phyloP scores from a whole-genome alignment of 2,113 vertebrate species.

The Anarrhichthys ocellatus region DNA sequence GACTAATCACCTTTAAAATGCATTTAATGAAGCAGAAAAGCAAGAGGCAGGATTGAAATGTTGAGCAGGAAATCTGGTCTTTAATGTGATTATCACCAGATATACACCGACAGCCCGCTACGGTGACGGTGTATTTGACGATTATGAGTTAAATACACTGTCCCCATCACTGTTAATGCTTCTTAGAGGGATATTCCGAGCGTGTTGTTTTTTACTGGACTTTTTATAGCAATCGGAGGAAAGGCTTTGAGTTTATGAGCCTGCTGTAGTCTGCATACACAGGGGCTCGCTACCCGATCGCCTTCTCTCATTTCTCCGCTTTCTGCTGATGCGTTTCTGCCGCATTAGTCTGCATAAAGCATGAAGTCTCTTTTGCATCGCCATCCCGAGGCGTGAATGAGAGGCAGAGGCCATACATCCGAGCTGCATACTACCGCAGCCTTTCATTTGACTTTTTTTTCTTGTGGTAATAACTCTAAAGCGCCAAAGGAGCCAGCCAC shows the following conservation, averaged over 20 bases:
- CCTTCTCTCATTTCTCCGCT: conserved; percentile 26
- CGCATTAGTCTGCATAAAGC: conserved; percentile 48
- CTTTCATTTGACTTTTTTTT: conserved; percentile 55
- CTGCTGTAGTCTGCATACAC: conserved; percentile 9
- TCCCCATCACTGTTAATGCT: neutral
- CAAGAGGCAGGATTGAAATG: neutral
- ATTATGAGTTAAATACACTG: neutral
- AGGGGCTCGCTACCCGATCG: conserved; percentile 20
- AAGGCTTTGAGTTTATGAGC: conserved; percentile 6
- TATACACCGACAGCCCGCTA: neutral
- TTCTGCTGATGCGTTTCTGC: conserved; percentile 29
- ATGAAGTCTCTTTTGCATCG: conserved; percentile 50
- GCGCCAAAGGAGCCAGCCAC: conserved; percentile 60
- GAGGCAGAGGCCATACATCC: conserved; percentile 39
- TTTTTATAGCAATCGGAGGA: conserved; percentile 16
- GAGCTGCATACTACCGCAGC: conserved; percentile 39
- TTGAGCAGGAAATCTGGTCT: neutral
- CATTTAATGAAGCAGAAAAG: neutral
- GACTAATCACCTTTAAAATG: neutral
- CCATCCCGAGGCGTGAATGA: conserved; percentile 12
- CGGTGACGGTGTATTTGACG: neutral
- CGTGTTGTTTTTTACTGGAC: conserved; percentile 1
- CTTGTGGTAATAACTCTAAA: conserved; percentile 62
- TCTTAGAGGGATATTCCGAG: neutral
- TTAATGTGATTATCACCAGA: conserved; percentile 1